Evolutionary conservation across 2,888 invertebrate species (phyloP), one percentile per base, ranked within the genome.

Genomic region (Monochamus alternatus): DNA sequence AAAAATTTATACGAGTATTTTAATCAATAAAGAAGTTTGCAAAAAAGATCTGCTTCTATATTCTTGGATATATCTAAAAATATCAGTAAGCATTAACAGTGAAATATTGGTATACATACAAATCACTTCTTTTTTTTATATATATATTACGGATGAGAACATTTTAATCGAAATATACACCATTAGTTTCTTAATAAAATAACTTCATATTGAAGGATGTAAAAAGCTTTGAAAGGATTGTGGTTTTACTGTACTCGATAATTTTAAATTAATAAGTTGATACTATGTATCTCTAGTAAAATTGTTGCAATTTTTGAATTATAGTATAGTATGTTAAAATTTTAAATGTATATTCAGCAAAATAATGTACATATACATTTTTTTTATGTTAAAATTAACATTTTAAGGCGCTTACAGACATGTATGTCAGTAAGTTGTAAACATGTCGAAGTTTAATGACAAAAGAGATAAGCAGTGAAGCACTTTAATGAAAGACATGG

Each of bases 231-330:
- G 60, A 74, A 78, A 77, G 79, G 78, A 82, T 78, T 77, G 78
- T 78, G 75, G 77, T 80, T 75, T 78, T 76, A 75, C 70, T 78
- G 78, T 78, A 78, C 73, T 80, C 79, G 79, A 74, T 82, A 75
- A 80, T 77, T 78, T 81, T 80, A 81, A 80, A 81, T 80, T 78
- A 76, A 82, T 82, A 84, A 85, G 87, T 89, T 88, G 89, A 90
- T 90, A 89, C 90, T 89, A 85, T 90, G 90, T 90, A 90, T 90
- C 89, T 88, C 85, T 87, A 88, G 88, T 88, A 88, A 89, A 88
- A 88, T 89, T 89, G 87, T 89, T 89, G 87, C 88, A 89, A 89
- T 89, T 89, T 83, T 87, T 87, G 83, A 84, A 86, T 84, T 84
- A 85, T 84, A 83, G 82, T 84, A 83, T 84, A 83, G 84, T 85